Evolutionary conservation across 2,888 invertebrate species (phyloP).

Genomic region (Coleophora flavipennella): DNA sequence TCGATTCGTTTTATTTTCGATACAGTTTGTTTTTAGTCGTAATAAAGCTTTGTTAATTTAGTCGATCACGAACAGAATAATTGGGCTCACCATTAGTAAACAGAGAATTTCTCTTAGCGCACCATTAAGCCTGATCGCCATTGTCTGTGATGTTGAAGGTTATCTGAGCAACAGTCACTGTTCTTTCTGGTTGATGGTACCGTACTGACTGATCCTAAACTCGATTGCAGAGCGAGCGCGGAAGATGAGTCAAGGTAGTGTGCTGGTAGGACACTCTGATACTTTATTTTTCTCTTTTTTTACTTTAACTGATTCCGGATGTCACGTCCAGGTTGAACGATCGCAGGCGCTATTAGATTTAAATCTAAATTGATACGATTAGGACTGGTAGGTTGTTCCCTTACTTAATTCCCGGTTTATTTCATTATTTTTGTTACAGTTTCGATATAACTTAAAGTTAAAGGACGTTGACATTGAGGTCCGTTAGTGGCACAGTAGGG

Average conservation of each 20-base stretch:
- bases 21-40: neutral
- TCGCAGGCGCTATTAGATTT: conserved; percentile 21
- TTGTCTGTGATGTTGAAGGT: conserved; percentile 25
- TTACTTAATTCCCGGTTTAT: too few species aligned
- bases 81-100: conserved; percentile 29
- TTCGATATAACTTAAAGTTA: too few species aligned
- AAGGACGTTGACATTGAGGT: conserved; percentile 5
- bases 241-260: conserved; percentile 39
- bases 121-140: conserved; percentile 24
- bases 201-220: conserved; percentile 41
- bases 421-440: neutral
- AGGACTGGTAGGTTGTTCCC: too few species aligned
- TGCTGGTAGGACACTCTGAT: conserved; percentile 34
- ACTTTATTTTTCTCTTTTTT: conserved; percentile 28
- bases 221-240: conserved; percentile 36
- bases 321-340: conserved; percentile 62
- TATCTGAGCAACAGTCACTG: conserved; percentile 29
- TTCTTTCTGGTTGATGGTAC: conserved; percentile 35
- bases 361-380: neutral
- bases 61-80: conserved; percentile 6
- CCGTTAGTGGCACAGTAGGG: conserved; percentile 18
- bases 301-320: conserved; percentile 42
- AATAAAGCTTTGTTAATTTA: neutral
- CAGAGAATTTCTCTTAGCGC: conserved; percentile 25
- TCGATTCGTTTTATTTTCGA: neutral